A percentile compares a stretch with the other conserved stretches of the same genome.
phyloP scores from a whole-genome alignment of 1,140 invertebrate genomes.

The Listronotus bonariensis region DNA sequence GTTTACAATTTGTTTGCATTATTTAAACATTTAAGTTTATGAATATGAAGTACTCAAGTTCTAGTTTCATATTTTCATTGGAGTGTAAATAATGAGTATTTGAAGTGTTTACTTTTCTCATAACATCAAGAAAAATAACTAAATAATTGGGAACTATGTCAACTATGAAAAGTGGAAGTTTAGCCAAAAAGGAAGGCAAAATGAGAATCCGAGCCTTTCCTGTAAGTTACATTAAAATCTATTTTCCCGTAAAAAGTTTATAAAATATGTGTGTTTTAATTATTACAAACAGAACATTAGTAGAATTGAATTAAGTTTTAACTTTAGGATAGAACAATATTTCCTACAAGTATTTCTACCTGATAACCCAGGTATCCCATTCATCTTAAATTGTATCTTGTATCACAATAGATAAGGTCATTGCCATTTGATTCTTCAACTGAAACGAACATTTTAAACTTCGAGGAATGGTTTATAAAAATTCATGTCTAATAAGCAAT shows the following conservation, averaged over 20 bases:
- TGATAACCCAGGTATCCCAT: no score
- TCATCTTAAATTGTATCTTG: no score
- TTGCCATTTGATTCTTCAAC: no score
- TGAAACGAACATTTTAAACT: no score
- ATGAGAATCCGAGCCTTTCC: constrained; percentile 97
- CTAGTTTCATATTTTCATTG: constrained; percentile 7
- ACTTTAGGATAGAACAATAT: neutral
- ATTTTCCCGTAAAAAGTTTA: no score
- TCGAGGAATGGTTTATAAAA: no score
- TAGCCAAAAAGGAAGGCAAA: constrained; percentile 89
- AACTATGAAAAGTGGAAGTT: constrained; percentile 73
- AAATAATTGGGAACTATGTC: constrained; percentile 42
- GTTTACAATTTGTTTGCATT: constrained; percentile 10
- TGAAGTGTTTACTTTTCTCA: constrained; percentile 1
- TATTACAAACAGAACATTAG: neutral
- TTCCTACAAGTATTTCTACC: neutral
- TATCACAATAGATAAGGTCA: no score
- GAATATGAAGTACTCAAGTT: constrained; percentile 14
- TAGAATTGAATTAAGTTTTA: constrained; percentile 7
- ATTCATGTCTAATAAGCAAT: no score
- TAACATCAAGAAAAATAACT: constrained; percentile 20
- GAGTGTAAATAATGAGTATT: constrained; percentile 7
- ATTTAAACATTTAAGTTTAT: constrained; percentile 9
- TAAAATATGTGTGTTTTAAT: neutral
- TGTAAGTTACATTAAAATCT: constrained; percentile 66